Conservation (phyloP, 2,888 invertebrate genomes). For the Synanthedon andrenaeformis region DNA sequence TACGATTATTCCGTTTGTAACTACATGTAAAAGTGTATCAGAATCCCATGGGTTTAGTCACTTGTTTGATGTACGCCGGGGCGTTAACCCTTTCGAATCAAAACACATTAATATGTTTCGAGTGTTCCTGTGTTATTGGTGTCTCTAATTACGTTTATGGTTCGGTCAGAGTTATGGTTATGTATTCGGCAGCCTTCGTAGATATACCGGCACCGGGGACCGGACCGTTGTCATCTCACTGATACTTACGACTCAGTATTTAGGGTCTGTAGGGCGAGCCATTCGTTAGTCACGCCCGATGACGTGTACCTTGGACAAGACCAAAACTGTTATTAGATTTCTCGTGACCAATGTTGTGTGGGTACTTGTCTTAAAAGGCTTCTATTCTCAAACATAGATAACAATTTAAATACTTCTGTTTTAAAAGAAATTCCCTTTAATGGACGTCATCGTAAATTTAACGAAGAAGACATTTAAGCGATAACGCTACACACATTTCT, state of each 20-base stretch:
- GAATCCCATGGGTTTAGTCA: constrained; percentile 32
- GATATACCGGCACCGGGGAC: constrained; percentile 28
- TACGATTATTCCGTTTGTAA: constrained; percentile 33
- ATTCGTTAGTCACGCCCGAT: constrained; percentile 69
- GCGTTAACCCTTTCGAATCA: constrained; percentile 53
- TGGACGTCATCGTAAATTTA: constrained; percentile 26
- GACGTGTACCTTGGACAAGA: constrained; percentile 72
- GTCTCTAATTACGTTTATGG: constrained; percentile 63
- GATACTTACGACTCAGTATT: constrained; percentile 70
- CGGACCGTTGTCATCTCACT: constrained; percentile 41
- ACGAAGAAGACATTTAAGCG: constrained; percentile 40
- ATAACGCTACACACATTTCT: constrained; percentile 35
- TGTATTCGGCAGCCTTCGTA: constrained; percentile 50
- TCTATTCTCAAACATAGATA: constrained; percentile 15
- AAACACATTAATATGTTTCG: constrained; percentile 59
- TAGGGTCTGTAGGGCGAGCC: constrained; percentile 71
- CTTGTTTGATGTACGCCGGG: constrained; percentile 39
- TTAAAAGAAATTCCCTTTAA: constrained; percentile 4
- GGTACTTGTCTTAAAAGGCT: constrained; percentile 55
- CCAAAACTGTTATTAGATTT: constrained; percentile 67
- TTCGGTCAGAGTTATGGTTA: constrained; percentile 60
- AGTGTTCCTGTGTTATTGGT: constrained; percentile 55
- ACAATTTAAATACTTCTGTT: constrained; percentile 12
- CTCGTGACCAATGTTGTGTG: constrained; percentile 37
- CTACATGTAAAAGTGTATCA: constrained; percentile 30